Evolutionary conservation across 1,140 invertebrate species (phyloP).

Genomic region (Hyles euphorbiae): DNA sequence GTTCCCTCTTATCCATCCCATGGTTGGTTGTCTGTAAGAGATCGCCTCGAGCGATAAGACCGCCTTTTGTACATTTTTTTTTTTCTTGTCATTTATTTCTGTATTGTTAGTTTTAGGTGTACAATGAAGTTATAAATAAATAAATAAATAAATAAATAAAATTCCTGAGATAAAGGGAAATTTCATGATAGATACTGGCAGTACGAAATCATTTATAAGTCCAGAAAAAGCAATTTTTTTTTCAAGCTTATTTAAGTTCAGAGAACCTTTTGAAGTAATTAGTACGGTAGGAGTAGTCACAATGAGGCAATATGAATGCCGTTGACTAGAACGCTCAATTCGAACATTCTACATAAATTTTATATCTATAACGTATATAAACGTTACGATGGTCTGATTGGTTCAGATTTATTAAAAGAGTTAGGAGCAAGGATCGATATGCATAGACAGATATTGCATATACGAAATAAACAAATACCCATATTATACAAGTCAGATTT

Average conservation of each 20-base stretch:
- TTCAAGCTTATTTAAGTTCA: slow-evolving; percentile 10
- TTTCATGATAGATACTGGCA: slow-evolving; percentile 36
- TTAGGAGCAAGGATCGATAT: slow-evolving; percentile 5
- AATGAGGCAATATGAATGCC: slow-evolving; percentile 17
- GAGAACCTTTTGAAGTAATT: slow-evolving; percentile 28
- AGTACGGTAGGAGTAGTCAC: slow-evolving; percentile 25
- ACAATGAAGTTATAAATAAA: too few species aligned
- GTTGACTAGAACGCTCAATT: too few species aligned
- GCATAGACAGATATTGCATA: background rate
- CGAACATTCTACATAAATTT: slow-evolving; percentile 4
- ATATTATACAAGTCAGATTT: too few species aligned
- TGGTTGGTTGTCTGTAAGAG: too few species aligned
- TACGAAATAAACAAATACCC: background rate
- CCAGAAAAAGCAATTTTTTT: slow-evolving; percentile 23
- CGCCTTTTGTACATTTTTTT: too few species aligned
- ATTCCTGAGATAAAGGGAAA: too few species aligned
- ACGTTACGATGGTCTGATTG: too few species aligned
- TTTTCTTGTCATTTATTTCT: too few species aligned
- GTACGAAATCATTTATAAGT: slow-evolving; percentile 29
- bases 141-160: too few species aligned
- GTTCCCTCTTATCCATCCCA: too few species aligned
- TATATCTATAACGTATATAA: slow-evolving; percentile 25
- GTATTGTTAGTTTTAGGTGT: too few species aligned
- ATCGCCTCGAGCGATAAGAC: too few species aligned
- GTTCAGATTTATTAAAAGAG: background rate